A percentile compares a stretch with the other conserved stretches of the same genome.
Evolutionary conservation across 2,113 vertebrate genomes (phyloP).

Genomic region (Arizona elegans): DNA sequence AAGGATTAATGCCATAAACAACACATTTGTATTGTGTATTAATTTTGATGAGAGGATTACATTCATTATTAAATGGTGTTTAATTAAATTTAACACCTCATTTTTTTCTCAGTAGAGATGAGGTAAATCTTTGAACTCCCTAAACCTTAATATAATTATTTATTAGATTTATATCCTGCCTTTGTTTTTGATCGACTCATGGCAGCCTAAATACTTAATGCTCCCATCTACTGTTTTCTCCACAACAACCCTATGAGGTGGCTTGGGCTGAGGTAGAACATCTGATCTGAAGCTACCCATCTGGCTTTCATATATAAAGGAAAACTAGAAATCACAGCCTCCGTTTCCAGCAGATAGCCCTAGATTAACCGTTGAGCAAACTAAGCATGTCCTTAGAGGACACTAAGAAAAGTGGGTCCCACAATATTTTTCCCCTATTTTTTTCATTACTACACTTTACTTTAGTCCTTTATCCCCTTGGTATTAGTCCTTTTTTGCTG

Average conservation of each 20-base stretch:
- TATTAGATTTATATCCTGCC: not conserved
- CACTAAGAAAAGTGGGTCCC: not conserved
- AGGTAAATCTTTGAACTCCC: not conserved
- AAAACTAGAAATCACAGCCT: not conserved
- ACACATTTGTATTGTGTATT: not conserved
- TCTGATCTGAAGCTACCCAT: not conserved
- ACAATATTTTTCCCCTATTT: not conserved
- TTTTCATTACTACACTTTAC: not conserved
- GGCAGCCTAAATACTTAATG: not conserved
- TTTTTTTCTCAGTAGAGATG: not conserved
- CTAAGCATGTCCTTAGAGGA: not conserved
- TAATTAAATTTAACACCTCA: not conserved
- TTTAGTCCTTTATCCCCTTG: not conserved
- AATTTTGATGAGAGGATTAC: not conserved
- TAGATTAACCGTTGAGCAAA: not conserved
- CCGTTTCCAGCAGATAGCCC: not conserved
- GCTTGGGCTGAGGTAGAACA: not conserved
- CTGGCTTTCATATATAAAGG: not conserved
- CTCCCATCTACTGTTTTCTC: not conserved
- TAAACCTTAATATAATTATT: not conserved
- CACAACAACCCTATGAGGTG: not conserved
- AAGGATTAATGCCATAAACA: not conserved
- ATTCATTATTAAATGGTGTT: not conserved
- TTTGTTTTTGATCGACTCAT: not conserved
- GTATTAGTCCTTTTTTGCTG: not conserved